Evolutionary conservation across 23 tunicate genomes (phyloP), one percentile per base, ranked within the genome.

Genomic region (Ciona savignyi): DNA sequence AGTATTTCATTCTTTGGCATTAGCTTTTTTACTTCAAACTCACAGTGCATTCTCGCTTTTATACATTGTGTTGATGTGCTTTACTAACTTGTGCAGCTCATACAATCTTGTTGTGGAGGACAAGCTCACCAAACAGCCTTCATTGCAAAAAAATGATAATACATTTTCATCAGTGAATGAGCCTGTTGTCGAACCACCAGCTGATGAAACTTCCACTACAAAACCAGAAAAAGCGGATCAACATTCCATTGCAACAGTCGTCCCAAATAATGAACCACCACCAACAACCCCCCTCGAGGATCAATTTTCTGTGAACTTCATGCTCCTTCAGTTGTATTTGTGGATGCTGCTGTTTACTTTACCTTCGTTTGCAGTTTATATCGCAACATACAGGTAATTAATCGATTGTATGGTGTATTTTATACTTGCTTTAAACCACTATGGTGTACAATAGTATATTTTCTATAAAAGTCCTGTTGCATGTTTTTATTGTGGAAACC

Each of bases 281-380:
- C 63, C 70, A 24, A 80, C 78, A 28, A 63, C 51, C 35, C 34
- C 27, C 1, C 22, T n/a, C 4, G 66, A 72, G 22, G 78, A 68
- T 31, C 22, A 34, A 34, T 72, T 62, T 34, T 63, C 65, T 33
- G 49, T 75, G 25, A 26, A 65, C 27, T 27, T 67, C 34, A 32
- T 70, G 28, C 35, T 68, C 1, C 34, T 63, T 27, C 80, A 67
- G 34, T 9, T 82, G 56, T 75, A 76, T 80, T 28, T 75, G 29
- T 82, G 87, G 87, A 76, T 82, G 3, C 69, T 82, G 23, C 75
- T 82, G n/a, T 72, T 72, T 51, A 56, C 83, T 1, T 4, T 79
- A 2, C 81, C 81, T 2, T 67, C 81, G 23, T 23, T 77, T 27
- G 74, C 28, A 4, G 63, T 75, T 29, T n/a, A n/a, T n/a, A n/a